A percentile compares a stretch with the other conserved stretches of the same genome.
Evolutionary conservation across 2,888 invertebrate genomes (phyloP).

Genomic region (Cheiracanthium punctorium): DNA sequence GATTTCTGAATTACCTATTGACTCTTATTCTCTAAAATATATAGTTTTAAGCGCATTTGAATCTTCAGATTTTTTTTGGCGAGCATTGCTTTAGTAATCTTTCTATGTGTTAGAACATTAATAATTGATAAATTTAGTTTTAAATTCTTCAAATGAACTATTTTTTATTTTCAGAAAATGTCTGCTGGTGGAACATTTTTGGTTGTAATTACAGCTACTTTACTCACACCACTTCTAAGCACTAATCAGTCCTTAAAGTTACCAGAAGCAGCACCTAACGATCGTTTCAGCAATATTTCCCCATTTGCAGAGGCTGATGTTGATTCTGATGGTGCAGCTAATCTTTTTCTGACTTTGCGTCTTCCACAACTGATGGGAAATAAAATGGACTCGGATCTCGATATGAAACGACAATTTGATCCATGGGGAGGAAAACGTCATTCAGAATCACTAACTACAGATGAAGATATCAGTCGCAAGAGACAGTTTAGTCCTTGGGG

Average conservation of each 20-base stretch:
- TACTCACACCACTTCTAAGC: constrained; percentile 18
- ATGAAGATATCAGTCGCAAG: background rate
- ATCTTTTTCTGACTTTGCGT: background rate
- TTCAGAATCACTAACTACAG: background rate
- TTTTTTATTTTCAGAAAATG: constrained; percentile 32
- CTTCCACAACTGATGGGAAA: background rate
- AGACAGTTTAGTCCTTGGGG: constrained; percentile 44
- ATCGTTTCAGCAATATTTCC: background rate
- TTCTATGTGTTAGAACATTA: too few species aligned
- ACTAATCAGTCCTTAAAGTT: background rate
- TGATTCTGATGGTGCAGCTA: background rate
- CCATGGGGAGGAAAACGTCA: constrained; percentile 47
- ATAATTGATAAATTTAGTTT: too few species aligned
- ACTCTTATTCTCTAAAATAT: too few species aligned
- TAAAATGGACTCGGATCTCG: background rate
- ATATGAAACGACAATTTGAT: constrained; percentile 27
- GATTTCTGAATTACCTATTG: too few species aligned
- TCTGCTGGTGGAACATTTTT: constrained; percentile 19
- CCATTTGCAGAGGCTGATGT: background rate
- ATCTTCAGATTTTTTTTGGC: too few species aligned
- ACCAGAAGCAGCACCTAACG: background rate
- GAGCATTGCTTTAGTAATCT: too few species aligned
- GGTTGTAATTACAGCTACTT: constrained; percentile 2
- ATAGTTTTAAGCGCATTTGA: too few species aligned
- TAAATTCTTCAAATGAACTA: too few species aligned